Evolutionary conservation across 1,140 invertebrate genomes (phyloP), one percentile per base, ranked within the genome.

Genomic region (Chionoecetes opilio): DNA sequence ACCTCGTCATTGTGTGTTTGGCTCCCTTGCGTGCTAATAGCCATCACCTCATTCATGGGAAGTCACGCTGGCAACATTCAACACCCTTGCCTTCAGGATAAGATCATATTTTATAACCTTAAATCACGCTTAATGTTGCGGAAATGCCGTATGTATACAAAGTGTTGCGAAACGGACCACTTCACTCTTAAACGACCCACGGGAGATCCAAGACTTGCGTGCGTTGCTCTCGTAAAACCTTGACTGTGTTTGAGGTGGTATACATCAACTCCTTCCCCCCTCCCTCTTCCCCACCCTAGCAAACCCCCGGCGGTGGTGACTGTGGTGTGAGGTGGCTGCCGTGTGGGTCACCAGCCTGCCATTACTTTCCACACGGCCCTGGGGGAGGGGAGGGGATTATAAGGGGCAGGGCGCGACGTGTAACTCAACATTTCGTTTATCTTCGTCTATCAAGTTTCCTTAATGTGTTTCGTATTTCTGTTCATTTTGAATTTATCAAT

Each of bases 221-320:
- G 63, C n/a, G 63, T 21, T 75, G 21, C 21, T n/a, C 21, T 75
- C 63, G 63, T 75, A 75, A 75, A 75, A n/a, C n/a, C 63, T n/a
- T 21, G 1, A 26, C 63, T n/a, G 63, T 75, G 63, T 75, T 75
- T 26, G 21, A 75, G 63, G 63, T 75, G 63, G 63, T 21, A 75
- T 75, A 75, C 26, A 75, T 75, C 63, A n/a, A 75, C 63, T 75
- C 63, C 21, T n/a, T 26, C 63, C 63, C 6, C 63, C n/a, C 21
- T n/a, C 63, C 63, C 63, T 21, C 53, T 75, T 21, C 63, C n/a
- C 0, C 63, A 53, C 46, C 63, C 63, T 8, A n/a, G 63, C 63
- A 75, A 75, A n/a, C 21, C 63, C 53, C 63, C 63, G 63, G 63
- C 63, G 63, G 63, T 75, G 63, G 63, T 75, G 63, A 75, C 63